These are phyloP conservation scores for Rousettus madagascariensis DNA, from an alignment of 2,797 vertebrate species.

Conservation along the genomic window DNA sequence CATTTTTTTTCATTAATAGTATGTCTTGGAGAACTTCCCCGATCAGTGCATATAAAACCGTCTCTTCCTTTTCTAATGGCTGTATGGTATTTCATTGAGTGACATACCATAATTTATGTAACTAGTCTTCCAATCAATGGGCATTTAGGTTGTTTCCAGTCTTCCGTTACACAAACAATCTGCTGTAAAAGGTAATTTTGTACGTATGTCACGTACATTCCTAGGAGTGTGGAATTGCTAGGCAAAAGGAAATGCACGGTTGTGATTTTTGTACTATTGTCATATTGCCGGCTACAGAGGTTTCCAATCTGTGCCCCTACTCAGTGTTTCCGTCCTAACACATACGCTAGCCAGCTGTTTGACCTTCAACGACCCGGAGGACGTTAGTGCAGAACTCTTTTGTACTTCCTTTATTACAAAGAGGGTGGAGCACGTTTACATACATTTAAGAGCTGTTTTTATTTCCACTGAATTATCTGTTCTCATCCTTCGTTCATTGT, in stretches of 20 bases:
- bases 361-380: neutral
- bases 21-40: neutral
- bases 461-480: neutral
- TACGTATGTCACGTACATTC: neutral
- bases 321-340: neutral
- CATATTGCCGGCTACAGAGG: neutral
- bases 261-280: neutral
- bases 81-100: neutral
- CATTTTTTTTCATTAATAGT: neutral
- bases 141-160: neutral
- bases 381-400: rapidly evolving
- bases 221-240: neutral
- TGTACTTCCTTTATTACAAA: neutral
- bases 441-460: neutral
- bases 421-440: neutral
- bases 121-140: neutral
- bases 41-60: neutral
- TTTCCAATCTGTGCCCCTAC: neutral
- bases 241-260: neutral
- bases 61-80: neutral
- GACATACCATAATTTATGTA: neutral
- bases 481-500: neutral
- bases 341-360: too few species aligned
- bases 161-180: neutral
- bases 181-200: neutral